Evolutionary conservation across 2,888 invertebrate species (phyloP), one percentile per base, ranked within the genome.

Genomic region (Piscicola geometra): DNA sequence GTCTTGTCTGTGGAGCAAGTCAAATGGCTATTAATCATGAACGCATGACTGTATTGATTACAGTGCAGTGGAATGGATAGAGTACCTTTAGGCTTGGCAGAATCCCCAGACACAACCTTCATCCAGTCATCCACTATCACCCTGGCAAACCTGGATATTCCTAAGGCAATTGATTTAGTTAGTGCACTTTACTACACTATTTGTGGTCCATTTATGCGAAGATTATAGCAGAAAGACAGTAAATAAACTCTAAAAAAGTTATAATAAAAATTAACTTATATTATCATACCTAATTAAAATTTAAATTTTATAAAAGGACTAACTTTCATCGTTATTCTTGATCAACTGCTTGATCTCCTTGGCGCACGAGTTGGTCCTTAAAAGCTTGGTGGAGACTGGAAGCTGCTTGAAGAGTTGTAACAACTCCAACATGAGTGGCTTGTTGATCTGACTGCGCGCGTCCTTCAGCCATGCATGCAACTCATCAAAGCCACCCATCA

Each of bases 281-380:
- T 47, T 47, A 47, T 47, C 21, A 47, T 47, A 15, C 50, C 9
- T 47, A 47, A 47, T 47, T 15, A 15, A 47, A 15, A 47, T 47
- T 47, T 1, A 3, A n/a, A n/a, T n/a, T n/a, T n/a, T n/a, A n/a
- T n/a, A n/a, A n/a, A n/a, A n/a, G n/a, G n/a, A n/a, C 72, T 30
- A 32, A 73, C 73, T 73, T 35, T 73, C 73, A 60, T 73, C 73
- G 0, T 52, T 28, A 25, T 73, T 30, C 60, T 73, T 73, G 28
- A 73, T 73, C n/a, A 73, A 52, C 35, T 73, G 73, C 64, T 73
- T 73, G 56, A 73, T 73, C 15, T 73, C 73, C 35, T 73, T 73
- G 41, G 73, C 73, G 36, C 56, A 73, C 5, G 32, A 35, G 32
- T 73, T 73, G 1, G 36, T 73, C 1, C 60, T 30, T 25, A 73